Conservation (phyloP, 1,140 invertebrate species). For the Drosophila simulans region DNA sequence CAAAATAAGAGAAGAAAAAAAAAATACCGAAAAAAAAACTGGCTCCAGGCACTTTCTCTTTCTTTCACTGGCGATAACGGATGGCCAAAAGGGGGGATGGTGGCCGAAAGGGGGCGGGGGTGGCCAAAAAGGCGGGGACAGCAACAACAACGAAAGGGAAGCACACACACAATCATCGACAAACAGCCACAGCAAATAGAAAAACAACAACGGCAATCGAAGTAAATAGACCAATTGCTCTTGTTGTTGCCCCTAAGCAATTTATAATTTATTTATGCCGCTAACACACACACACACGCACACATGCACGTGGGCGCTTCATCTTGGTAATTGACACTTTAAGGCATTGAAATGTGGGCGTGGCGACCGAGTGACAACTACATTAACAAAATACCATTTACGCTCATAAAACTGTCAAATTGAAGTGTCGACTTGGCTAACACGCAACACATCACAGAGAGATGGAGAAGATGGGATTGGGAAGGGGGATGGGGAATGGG, state of each 20-base stretch:
- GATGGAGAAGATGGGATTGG: background rate
- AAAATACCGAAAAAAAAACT: slow-evolving; percentile 63
- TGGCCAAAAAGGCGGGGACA: slow-evolving; percentile 6
- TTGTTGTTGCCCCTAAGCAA: slow-evolving; percentile 59
- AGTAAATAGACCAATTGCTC: slow-evolving; percentile 76
- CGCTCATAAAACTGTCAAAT: slow-evolving; percentile 77
- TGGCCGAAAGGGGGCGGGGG: slow-evolving; percentile 12
- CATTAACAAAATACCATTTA: slow-evolving; percentile 74
- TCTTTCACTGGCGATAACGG: slow-evolving; percentile 80
- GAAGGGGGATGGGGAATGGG: background rate
- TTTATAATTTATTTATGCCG: slow-evolving; percentile 75
- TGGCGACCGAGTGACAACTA: slow-evolving; percentile 43
- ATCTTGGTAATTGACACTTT: slow-evolving; percentile 76
- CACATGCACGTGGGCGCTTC: slow-evolving; percentile 18
- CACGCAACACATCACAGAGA: slow-evolving; percentile 25
- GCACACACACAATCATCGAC: slow-evolving; percentile 63
- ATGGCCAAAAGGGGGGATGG: slow-evolving; percentile 10
- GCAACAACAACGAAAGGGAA: slow-evolving; percentile 54
- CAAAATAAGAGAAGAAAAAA: slow-evolving; percentile 40
- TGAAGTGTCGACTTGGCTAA: slow-evolving; percentile 65
- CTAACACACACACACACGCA: slow-evolving; percentile 26
- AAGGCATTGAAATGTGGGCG: slow-evolving; percentile 68
- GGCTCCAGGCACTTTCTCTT: slow-evolving; percentile 81
- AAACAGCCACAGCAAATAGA: slow-evolving; percentile 62
- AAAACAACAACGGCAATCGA: slow-evolving; percentile 34